Conservation (phyloP, 2,888 invertebrate species). For the Tenthredo scrophulariae region DNA sequence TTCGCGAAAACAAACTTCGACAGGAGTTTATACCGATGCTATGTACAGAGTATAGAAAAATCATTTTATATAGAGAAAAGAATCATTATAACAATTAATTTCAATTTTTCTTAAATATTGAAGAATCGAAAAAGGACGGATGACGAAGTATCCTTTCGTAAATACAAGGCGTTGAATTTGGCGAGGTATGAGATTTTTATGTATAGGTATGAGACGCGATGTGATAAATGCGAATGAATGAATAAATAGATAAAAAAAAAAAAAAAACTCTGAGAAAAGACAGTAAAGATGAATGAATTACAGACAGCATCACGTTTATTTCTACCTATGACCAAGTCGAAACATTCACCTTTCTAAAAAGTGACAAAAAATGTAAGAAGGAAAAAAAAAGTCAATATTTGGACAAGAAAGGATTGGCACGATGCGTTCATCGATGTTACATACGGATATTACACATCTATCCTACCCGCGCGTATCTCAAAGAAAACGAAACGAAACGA, state of each 20-base stretch:
- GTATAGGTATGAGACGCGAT: not conserved
- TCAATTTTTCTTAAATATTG: not conserved
- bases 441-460: not conserved
- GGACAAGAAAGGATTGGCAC: conserved; percentile 25
- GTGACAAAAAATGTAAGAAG: not conserved
- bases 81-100: too few relatives aligned
- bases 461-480: too few relatives aligned
- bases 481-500: too few relatives aligned
- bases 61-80: too few relatives aligned
- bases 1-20: conserved; percentile 39
- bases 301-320: not conserved
- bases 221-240: not conserved
- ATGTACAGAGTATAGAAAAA: not conserved
- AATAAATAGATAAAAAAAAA: not conserved
- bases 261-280: not conserved
- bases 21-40: not conserved
- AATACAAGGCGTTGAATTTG: not conserved
- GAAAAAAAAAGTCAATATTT: conserved; percentile 33
- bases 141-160: not conserved
- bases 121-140: not conserved
- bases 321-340: conserved; percentile 17
- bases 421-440: conserved; percentile 46
- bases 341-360: conserved; percentile 41
- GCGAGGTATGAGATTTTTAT: not conserved
- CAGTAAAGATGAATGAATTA: conserved; percentile 22